Evolutionary conservation across 2,797 vertebrate genomes (phyloP).

Genomic region (Channallabes apus): DNA sequence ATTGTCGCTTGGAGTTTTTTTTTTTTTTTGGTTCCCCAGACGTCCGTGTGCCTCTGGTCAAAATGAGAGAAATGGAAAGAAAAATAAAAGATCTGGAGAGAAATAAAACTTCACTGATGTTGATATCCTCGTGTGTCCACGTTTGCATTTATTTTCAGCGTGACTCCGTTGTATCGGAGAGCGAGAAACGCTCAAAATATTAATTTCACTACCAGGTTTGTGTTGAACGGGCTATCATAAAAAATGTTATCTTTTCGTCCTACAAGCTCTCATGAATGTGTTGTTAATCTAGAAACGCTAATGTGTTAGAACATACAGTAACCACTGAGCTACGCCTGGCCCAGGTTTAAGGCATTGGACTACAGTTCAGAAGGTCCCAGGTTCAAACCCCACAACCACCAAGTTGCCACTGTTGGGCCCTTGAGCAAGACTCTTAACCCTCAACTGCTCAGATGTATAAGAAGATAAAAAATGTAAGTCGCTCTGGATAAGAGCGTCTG

Average conservation of each 20-base stretch:
- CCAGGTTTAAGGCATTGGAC: no score
- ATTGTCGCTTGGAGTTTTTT: not conserved
- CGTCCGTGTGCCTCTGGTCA: conserved; percentile 64
- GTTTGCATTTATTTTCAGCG: not conserved
- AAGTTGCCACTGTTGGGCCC: no score
- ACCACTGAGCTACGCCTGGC: no score
- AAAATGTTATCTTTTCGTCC: not conserved
- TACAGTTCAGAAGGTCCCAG: no score
- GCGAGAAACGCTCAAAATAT: not conserved
- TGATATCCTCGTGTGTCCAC: conserved; percentile 62
- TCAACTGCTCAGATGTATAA: no score
- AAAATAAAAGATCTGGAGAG: conserved; percentile 68
- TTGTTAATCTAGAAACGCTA: not conserved
- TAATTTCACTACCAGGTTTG: not conserved
- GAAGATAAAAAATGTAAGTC: no score
- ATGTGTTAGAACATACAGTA: not conserved
- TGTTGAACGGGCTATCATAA: not conserved
- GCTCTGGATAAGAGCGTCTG: no score
- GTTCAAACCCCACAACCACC: no score
- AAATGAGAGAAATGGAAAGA: conserved; percentile 62
- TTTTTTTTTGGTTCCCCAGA: conserved; percentile 57
- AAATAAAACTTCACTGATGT: conserved; percentile 82
- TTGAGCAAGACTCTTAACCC: no score
- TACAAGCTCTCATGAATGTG: not conserved
- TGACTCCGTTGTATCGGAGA: not conserved